These are phyloP conservation scores for Hydrolagus affinis DNA, from an alignment of 2,113 vertebrate species.

Conservation along the genomic window DNA sequence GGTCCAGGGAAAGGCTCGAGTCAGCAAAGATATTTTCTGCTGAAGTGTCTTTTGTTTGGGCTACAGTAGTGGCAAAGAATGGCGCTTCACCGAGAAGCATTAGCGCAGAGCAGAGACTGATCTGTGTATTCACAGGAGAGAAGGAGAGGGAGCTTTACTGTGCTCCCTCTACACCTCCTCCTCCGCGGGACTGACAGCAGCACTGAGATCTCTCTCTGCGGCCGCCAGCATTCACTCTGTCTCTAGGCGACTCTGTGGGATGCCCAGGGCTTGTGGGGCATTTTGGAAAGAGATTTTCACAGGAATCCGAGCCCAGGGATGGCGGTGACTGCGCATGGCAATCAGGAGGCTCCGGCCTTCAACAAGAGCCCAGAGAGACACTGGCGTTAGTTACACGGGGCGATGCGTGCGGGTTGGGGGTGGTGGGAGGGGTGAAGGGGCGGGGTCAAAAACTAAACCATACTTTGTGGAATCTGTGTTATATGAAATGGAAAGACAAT, in stretches of 20 bases:
- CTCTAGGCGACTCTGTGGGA: slow-evolving; percentile 45
- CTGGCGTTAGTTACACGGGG: too few relatives aligned
- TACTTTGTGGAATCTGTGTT: too few relatives aligned
- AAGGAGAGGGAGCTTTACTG: slow-evolving; percentile 92
- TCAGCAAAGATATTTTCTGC: slow-evolving; percentile 69
- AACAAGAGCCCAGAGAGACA: slow-evolving; percentile 34
- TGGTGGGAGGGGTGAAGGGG: too few relatives aligned
- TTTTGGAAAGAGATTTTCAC: slow-evolving; percentile 46
- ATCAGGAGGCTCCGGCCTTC: slow-evolving; percentile 53
- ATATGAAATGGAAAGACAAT: too few relatives aligned
- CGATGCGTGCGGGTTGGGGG: too few relatives aligned
- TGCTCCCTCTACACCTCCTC: slow-evolving; percentile 55
- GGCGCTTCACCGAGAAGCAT: slow-evolving; percentile 69
- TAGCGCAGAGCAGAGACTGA: slow-evolving; percentile 68
- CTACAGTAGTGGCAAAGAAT: slow-evolving; percentile 70
- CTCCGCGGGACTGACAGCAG: slow-evolving; percentile 51
- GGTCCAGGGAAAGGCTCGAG: slow-evolving; percentile 62
- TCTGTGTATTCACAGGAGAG: slow-evolving; percentile 80
- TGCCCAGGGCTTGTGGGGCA: slow-evolving; percentile 43
- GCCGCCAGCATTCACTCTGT: slow-evolving; percentile 48
- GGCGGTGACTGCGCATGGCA: slow-evolving; percentile 48
- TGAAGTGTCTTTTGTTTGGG: slow-evolving; percentile 82
- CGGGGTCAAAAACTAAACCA: too few relatives aligned
- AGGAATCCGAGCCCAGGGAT: slow-evolving; percentile 48
- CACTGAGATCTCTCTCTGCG: slow-evolving; percentile 40